Evolutionary conservation across 2,888 invertebrate genomes (phyloP), one percentile per base, ranked within the genome.

Genomic region (Diploptera punctata): DNA sequence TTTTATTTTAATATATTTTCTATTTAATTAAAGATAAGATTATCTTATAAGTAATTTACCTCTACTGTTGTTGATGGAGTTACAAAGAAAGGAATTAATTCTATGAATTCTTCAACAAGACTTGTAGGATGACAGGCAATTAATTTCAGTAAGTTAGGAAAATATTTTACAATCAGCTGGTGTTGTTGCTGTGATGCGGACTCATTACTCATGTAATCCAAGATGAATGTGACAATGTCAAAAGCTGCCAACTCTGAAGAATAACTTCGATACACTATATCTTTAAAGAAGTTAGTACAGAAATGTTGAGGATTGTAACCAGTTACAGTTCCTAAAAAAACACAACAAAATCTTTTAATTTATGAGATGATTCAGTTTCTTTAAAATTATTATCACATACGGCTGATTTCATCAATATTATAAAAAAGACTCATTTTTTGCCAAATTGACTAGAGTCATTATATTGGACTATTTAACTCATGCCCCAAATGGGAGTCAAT

Each of bases 131-230:
- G 76, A 31, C 70, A 75, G 3, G 76, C 74, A n/a, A 76, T 38
- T 3, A 76, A 57, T 29, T 76, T 76, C 19, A 76, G 65, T 18
- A 76, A 43, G 21, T 76, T 76, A 10, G 76, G 76, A 67, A 75
- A 75, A 47, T 62, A 76, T 24, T 71, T 71, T 19, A 68, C 60
- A 4, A 75, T 57, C 7, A 73, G 29, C 19, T 57, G 18, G n/a
- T n/a, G n/a, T 18, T 65, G 65, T 49, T 68, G 54, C 52, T 71
- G 67, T 19, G 47, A n/a, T 24, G 31, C 29, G 13, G 67, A 26
- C 31, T 73, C 10, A n/a, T 65, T 67, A 2, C 16, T 16, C 10
- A 61, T 54, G 10, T 75, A 44, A 16, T 73, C 69, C 18, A 62
- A 47, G 49, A 76, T 38, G 31, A 76, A 73, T 29, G 19, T 21